Evolutionary conservation across 1,140 invertebrate genomes (phyloP), one percentile per base, ranked within the genome.

Genomic region (Ceratina calcarata): DNA sequence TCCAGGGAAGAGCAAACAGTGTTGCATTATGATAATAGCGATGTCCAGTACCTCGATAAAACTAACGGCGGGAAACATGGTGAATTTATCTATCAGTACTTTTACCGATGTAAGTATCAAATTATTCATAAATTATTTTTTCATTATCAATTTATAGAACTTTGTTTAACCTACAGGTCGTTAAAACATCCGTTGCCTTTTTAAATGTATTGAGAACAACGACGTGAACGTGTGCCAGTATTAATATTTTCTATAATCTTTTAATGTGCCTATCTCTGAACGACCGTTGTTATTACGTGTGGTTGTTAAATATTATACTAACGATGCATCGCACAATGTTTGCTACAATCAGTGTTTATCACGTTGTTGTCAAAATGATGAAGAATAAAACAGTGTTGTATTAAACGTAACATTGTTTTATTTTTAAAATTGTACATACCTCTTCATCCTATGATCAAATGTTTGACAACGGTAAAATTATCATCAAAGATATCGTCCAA

Each of bases 51-150:
- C 65, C 4, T 64, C 84, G 10, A 57, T 68, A 13, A 86, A 77
- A 70, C 16, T 86, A 32, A 86, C 77, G 0, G 84, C 81, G 0
- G 85, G 84, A 51, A 86, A 82, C 32, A 55, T 86, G 15, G 32
- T 82, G 6, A 24, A 76, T 0, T 12, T 86, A 1, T 73, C 80
- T 20, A 51, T 86, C 1, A 64, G n/a, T 15, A 83, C 58, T 13
- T 86, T 86, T 1, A 57, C 67, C 4, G 61, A 80, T 1, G 85
- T 86, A 37, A 86, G 84, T 86, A 85, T 15, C 18, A 27, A 37
- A 51, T n/a, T 69, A 18, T 37, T 57, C 53, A 55, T 45, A 8
- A 45, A 45, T 7, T 45, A 45, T 10, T 45, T 45, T 45, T 45
- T 45, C 37, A 45, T 10, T 45, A 10, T 10, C 16, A 20, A 37